phyloP scores from a whole-genome alignment of 2,113 vertebrate genomes.

The Amblyopsis rosae region DNA sequence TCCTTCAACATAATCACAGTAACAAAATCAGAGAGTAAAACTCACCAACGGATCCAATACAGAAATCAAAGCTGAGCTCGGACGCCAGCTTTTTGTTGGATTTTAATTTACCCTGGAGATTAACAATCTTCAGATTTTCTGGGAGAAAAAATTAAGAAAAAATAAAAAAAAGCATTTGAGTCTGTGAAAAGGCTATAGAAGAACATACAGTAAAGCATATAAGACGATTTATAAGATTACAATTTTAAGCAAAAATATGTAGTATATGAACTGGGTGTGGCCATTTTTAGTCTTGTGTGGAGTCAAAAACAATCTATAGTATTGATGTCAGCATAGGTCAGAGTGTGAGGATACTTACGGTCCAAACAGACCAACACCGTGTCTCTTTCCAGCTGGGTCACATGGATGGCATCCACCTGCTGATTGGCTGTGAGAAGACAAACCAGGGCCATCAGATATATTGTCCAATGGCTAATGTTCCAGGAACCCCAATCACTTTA shows the following conservation, averaged over 20 bases:
- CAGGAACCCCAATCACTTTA: not conserved
- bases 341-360: constrained; percentile 79
- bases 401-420: constrained; percentile 93
- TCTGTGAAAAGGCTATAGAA: not conserved
- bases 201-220: no score
- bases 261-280: not conserved
- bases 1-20: not conserved
- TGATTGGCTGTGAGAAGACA: constrained; percentile 75
- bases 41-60: constrained; percentile 96
- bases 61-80: constrained; percentile 97
- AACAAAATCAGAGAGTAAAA: not conserved
- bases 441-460: not conserved
- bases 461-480: not conserved
- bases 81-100: constrained; percentile 98
- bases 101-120: constrained; percentile 93
- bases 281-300: not conserved
- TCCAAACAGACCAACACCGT: constrained; percentile 97
- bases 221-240: not conserved
- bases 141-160: constrained; percentile 33
- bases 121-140: constrained; percentile 99
- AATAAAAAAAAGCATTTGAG: constrained; percentile 12
- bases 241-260: not conserved
- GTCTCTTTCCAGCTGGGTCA: constrained; percentile 97
- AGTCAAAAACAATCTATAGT: not conserved
- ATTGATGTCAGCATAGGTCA: not conserved